These are phyloP conservation scores for Drosophila suboccidentalis DNA, from an alignment of 2,888 invertebrate genomes.

Conservation along the genomic window DNA sequence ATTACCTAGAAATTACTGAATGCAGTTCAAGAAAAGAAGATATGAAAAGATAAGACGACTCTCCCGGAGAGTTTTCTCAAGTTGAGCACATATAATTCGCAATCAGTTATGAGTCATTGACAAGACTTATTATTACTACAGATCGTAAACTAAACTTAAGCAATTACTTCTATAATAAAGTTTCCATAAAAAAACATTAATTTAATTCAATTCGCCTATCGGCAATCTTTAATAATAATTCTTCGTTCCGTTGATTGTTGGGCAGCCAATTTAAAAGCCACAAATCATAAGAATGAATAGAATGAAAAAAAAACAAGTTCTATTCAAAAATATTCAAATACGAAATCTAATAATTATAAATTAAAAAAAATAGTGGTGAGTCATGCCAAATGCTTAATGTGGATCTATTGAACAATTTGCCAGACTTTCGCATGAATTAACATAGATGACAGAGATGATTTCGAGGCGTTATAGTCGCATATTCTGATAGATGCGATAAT, in stretches of 20 bases:
- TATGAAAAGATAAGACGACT: not conserved
- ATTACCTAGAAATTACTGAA: constrained; percentile 22
- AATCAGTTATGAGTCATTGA: constrained; percentile 2
- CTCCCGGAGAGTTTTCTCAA: not conserved
- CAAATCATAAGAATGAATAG: constrained; percentile 57
- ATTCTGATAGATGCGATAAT: constrained; percentile 18
- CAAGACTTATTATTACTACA: not conserved
- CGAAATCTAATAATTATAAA: constrained; percentile 26
- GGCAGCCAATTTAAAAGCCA: constrained; percentile 69
- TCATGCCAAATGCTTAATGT: constrained; percentile 48
- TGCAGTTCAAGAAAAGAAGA: constrained; percentile 16
- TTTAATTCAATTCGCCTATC: constrained; percentile 59
- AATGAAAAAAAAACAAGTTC: constrained; percentile 48
- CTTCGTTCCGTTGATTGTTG: constrained; percentile 40
- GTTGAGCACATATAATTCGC: not conserved
- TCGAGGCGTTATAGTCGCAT: constrained; percentile 24
- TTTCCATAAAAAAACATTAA: constrained; percentile 37
- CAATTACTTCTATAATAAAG: constrained; percentile 8
- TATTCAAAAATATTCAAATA: constrained; percentile 22
- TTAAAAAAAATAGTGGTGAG: constrained; percentile 50
- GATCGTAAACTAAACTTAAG: not conserved
- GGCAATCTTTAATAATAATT: constrained; percentile 53
- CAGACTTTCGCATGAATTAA: constrained; percentile 42
- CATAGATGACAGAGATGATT: constrained; percentile 52
- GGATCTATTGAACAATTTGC: constrained; percentile 36